Evolutionary conservation across 2,113 vertebrate genomes (phyloP).

Genomic region (Pseudopipra pipra): DNA sequence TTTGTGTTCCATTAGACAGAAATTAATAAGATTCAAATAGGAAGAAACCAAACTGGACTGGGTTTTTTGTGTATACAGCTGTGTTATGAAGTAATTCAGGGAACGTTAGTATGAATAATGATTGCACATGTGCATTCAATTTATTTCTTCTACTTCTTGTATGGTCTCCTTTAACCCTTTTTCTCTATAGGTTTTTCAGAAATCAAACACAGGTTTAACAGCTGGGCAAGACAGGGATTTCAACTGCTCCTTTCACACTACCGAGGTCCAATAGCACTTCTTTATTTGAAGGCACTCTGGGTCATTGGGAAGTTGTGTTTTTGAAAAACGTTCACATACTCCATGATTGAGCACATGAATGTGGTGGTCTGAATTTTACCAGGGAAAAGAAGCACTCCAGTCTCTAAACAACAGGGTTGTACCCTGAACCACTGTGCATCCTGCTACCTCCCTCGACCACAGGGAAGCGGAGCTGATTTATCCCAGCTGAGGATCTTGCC

Average conservation of each 20-base stretch:
- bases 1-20: constrained; percentile 74
- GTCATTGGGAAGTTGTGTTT: constrained; percentile 50
- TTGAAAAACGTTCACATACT: constrained; percentile 51
- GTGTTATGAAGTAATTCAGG: constrained; percentile 73
- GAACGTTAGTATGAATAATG: constrained; percentile 71
- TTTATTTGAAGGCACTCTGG: constrained; percentile 36
- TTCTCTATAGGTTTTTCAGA: constrained; percentile 63
- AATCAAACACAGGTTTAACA: constrained; percentile 66
- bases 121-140: constrained; percentile 73
- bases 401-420: not conserved
- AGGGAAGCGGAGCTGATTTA: not conserved
- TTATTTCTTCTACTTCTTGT: constrained; percentile 73
- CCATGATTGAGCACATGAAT: constrained; percentile 1
- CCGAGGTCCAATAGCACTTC: not conserved
- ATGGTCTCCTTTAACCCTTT: constrained; percentile 59
- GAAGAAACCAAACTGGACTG: constrained; percentile 62
- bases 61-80: constrained; percentile 73
- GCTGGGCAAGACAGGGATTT: constrained; percentile 53
- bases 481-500: constrained; percentile 11
- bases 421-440: not conserved
- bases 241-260: constrained; percentile 29
- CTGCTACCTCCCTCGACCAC: not conserved
- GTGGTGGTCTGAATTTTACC: not conserved
- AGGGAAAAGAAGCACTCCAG: not conserved
- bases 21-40: constrained; percentile 72